These are phyloP conservation scores for Cebidichthys violaceus DNA, from an alignment of 2,113 vertebrate genomes.

Conservation along the genomic window DNA sequence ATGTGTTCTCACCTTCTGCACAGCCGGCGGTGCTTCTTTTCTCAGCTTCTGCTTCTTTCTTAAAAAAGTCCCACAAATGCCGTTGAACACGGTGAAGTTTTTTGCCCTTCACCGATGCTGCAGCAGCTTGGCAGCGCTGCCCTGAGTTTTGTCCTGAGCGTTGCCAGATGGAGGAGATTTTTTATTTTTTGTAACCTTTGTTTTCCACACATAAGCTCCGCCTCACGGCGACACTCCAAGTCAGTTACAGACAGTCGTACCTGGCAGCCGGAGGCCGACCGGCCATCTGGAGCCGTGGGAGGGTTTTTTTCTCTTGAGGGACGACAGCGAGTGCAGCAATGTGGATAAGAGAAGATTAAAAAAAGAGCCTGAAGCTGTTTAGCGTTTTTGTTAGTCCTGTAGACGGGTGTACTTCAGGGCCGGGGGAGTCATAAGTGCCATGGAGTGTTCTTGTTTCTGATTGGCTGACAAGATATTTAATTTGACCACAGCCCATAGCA, in stretches of 20 bases:
- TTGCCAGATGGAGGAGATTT: conserved; percentile 41
- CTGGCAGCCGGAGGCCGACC: conserved; percentile 5
- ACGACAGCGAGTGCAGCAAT: neutral
- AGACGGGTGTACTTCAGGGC: neutral
- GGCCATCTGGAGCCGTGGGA: conserved; percentile 35
- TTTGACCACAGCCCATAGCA: neutral
- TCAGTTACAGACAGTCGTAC: conserved; percentile 18
- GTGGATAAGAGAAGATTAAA: conserved; percentile 10
- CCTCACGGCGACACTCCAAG: conserved; percentile 29
- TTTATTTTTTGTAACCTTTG: conserved; percentile 25
- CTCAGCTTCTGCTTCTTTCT: conserved; percentile 32
- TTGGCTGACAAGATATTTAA: neutral
- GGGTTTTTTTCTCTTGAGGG: neutral
- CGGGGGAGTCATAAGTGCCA: no score
- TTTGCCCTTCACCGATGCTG: conserved; percentile 14
- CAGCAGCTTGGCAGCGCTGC: conserved; percentile 17
- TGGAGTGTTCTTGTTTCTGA: neutral
- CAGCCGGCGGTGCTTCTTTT: conserved; percentile 16
- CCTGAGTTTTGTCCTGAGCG: conserved; percentile 5
- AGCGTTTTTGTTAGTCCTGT: neutral
- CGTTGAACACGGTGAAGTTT: neutral
- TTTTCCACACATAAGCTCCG: conserved; percentile 2
- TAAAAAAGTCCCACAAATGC: neutral
- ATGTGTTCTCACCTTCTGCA: neutral
- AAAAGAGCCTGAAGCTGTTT: conserved; percentile 19